phyloP scores from a whole-genome alignment of 2,113 vertebrate species.

The Laticauda colubrina region DNA sequence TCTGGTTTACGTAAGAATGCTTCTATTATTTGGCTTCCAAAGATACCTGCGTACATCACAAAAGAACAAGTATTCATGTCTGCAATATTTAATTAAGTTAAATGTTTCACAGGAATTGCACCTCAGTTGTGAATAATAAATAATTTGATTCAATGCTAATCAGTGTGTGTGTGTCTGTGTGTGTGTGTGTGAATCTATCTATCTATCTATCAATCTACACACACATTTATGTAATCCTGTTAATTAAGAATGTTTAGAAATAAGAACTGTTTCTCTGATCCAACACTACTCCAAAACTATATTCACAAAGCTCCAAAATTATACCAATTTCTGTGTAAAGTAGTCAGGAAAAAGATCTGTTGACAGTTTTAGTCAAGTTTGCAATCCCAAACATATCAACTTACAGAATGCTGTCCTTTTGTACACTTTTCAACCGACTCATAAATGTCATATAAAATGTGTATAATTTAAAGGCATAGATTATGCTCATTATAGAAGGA shows the following conservation, averaged over 20 bases:
- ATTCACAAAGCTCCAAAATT: neutral
- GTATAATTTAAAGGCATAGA: neutral
- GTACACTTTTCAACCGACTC: neutral
- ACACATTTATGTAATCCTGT: neutral
- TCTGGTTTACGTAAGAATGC: neutral
- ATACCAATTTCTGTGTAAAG: neutral
- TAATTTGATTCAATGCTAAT: neutral
- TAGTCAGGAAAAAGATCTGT: neutral
- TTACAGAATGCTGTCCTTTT: neutral
- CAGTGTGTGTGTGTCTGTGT: too few relatives aligned
- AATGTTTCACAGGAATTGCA: neutral
- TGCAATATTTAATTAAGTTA: neutral
- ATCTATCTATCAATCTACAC: too few relatives aligned
- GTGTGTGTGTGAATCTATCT: too few relatives aligned
- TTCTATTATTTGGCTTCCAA: too few relatives aligned
- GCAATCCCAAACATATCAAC: neutral
- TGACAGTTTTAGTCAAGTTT: neutral
- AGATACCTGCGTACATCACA: neutral
- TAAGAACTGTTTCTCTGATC: neutral
- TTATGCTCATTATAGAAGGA: neutral
- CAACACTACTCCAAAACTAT: neutral
- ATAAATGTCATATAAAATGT: neutral
- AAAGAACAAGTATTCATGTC: neutral
- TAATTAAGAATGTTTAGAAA: neutral
- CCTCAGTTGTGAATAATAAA: neutral